phyloP scores from a whole-genome alignment of 1,140 invertebrate species.

The Drosophila leontia region DNA sequence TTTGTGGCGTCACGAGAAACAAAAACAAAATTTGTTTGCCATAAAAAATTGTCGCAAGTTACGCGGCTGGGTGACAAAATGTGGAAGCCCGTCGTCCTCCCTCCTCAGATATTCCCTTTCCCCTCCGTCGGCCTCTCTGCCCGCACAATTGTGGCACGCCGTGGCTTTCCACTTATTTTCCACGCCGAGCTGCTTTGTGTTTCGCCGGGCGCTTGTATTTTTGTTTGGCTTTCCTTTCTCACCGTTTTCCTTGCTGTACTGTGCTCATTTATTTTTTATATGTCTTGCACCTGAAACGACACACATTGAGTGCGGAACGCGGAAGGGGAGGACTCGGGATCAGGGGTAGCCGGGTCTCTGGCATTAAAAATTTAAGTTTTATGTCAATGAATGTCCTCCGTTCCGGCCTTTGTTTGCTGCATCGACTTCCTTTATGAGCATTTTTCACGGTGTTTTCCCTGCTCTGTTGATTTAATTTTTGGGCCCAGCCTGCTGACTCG shows the following conservation, averaged over 20 bases:
- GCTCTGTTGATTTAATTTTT: conserved; percentile 63
- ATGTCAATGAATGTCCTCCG: conserved; percentile 67
- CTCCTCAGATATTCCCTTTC: conserved; percentile 4
- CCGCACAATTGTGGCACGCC: conserved; percentile 44
- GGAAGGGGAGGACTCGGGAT: conserved; percentile 9
- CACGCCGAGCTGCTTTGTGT: conserved; percentile 45
- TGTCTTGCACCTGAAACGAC: conserved; percentile 72
- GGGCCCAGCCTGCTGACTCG: conserved; percentile 10
- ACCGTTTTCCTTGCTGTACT: conserved; percentile 26
- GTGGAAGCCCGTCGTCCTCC: conserved; percentile 12
- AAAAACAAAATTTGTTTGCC: conserved; percentile 57
- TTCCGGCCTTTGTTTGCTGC: conserved; percentile 38
- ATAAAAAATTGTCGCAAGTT: conserved; percentile 55
- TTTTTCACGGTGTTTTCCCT: conserved; percentile 47
- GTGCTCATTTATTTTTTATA: conserved; percentile 76
- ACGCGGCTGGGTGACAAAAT: conserved; percentile 64
- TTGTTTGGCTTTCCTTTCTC: conserved; percentile 32
- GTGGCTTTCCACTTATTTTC: conserved; percentile 56
- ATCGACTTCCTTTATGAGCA: conserved; percentile 26
- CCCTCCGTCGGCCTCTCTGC: not conserved
- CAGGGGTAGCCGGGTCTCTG: conserved; percentile 8
- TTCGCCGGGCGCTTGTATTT: conserved; percentile 28
- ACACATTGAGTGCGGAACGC: conserved; percentile 27
- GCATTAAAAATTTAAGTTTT: conserved; percentile 80
- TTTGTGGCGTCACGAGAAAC: conserved; percentile 41